These are phyloP conservation scores for Amphiprion ocellaris DNA, from an alignment of 2,113 vertebrate genomes.

Conservation along the genomic window DNA sequence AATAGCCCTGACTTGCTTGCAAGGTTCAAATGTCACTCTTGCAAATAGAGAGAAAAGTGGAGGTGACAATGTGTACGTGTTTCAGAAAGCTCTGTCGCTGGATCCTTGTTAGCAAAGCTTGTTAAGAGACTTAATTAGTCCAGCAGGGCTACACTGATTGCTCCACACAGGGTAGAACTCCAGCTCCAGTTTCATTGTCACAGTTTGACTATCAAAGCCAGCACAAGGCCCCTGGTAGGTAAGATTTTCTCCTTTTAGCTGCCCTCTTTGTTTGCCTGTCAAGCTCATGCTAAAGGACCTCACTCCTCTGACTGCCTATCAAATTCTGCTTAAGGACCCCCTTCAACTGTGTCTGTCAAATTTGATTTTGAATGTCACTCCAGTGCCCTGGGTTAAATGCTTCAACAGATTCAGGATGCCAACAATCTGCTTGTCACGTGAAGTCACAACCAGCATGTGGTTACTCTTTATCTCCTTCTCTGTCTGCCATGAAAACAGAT, in stretches of 20 bases:
- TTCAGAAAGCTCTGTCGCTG: slow-evolving; percentile 29
- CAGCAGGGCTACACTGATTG: slow-evolving; percentile 60
- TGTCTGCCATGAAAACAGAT: slow-evolving; percentile 33
- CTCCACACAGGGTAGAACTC: slow-evolving; percentile 14
- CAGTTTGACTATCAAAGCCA: slow-evolving; percentile 11
- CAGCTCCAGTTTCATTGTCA: slow-evolving; percentile 16
- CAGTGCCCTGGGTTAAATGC: slow-evolving; percentile 45
- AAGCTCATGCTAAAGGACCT: slow-evolving; percentile 14
- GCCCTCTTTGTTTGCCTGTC: slow-evolving; percentile 35
- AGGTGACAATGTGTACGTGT: not conserved
- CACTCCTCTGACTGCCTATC: slow-evolving; percentile 22
- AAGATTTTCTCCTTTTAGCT: not conserved
- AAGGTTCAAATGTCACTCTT: slow-evolving; percentile 13
- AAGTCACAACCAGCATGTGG: slow-evolving; percentile 16
- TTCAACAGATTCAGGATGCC: slow-evolving; percentile 8
- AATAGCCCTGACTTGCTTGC: not conserved
- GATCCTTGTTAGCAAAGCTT: slow-evolving; percentile 36
- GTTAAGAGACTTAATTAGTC: slow-evolving; percentile 65
- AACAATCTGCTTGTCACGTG: slow-evolving; percentile 56
- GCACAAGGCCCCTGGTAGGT: not conserved
- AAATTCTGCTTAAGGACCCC: slow-evolving; percentile 25
- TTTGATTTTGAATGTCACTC: slow-evolving; percentile 52
- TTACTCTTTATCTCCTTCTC: slow-evolving; percentile 35
- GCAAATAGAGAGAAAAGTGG: slow-evolving; percentile 8
- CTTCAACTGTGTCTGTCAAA: slow-evolving; percentile 38